Percentiles rank a stretch among this genome's conserved stretches.
These are phyloP conservation scores for Callipepla squamata DNA, from an alignment of 2,113 vertebrate species.

Conservation along the genomic window DNA sequence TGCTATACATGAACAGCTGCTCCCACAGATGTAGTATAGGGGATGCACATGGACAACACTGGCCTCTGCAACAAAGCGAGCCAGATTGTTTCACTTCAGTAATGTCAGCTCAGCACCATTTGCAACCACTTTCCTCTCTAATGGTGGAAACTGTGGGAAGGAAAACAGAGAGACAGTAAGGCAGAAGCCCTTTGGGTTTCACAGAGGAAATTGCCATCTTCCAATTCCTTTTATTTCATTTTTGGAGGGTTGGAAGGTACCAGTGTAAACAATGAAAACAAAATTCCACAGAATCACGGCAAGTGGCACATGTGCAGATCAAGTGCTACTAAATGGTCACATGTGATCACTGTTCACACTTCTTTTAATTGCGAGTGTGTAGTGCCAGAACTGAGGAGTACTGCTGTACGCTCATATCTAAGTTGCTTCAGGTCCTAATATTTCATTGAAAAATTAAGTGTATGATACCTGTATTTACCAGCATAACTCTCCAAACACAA, in stretches of 20 bases:
- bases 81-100: neutral
- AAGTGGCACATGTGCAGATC: rapidly evolving
- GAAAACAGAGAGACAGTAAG: too few species aligned
- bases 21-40: neutral
- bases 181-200: rapidly evolving
- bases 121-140: neutral
- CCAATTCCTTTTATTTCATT: neutral
- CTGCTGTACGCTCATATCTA: neutral
- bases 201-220: neutral
- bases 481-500: neutral
- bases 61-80: neutral
- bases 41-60: too few species aligned
- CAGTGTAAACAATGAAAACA: neutral
- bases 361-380: neutral
- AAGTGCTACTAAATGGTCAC: neutral
- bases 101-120: neutral
- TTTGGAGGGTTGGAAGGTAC: neutral
- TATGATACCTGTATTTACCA: neutral
- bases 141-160: rapidly evolving
- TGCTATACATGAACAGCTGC: neutral
- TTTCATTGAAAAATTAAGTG: neutral
- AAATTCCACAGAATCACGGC: neutral
- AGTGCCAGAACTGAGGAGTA: rapidly evolving
- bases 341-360: neutral
- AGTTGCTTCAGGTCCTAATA: neutral